Evolutionary conservation across 2,888 invertebrate species (phyloP).

Genomic region (Tiphia femorata): DNA sequence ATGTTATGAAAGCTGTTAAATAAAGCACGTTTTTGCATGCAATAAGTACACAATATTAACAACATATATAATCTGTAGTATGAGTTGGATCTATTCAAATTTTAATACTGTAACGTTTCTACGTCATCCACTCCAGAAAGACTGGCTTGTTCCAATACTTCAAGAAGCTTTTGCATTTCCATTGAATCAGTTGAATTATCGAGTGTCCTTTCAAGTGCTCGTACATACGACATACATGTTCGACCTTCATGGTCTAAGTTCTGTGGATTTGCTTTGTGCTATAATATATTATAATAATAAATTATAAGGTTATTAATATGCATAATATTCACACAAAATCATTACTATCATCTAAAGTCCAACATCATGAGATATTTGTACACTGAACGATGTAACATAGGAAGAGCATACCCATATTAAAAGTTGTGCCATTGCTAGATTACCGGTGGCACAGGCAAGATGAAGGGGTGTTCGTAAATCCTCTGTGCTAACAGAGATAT

Average conservation of each 20-base stretch:
- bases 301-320: conserved; percentile 10
- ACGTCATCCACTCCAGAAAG: conserved; percentile 59
- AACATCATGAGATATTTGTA: neutral
- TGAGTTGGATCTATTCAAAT: conserved; percentile 12
- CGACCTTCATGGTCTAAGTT: conserved; percentile 89
- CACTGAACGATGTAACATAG: conserved; percentile 1
- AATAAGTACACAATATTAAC: conserved; percentile 47
- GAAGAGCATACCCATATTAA: conserved; percentile 85
- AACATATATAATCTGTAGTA: conserved; percentile 10
- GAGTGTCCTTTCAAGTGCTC: conserved; percentile 69
- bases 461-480: conserved; percentile 88
- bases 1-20: conserved; percentile 28
- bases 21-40: conserved; percentile 28
- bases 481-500: conserved; percentile 79
- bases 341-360: neutral
- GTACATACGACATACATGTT: conserved; percentile 85
- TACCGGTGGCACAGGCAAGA: conserved; percentile 90
- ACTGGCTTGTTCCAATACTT: conserved; percentile 63
- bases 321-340: neutral
- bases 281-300: conserved; percentile 54
- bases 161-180: conserved; percentile 63
- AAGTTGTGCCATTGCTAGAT: conserved; percentile 90
- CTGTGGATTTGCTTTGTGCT: conserved; percentile 96
- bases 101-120: conserved; percentile 63
- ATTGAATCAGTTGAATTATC: conserved; percentile 62